These are phyloP conservation scores for Nyctibius bracteatus DNA, from an alignment of 2,113 vertebrate species.

Conservation along the genomic window DNA sequence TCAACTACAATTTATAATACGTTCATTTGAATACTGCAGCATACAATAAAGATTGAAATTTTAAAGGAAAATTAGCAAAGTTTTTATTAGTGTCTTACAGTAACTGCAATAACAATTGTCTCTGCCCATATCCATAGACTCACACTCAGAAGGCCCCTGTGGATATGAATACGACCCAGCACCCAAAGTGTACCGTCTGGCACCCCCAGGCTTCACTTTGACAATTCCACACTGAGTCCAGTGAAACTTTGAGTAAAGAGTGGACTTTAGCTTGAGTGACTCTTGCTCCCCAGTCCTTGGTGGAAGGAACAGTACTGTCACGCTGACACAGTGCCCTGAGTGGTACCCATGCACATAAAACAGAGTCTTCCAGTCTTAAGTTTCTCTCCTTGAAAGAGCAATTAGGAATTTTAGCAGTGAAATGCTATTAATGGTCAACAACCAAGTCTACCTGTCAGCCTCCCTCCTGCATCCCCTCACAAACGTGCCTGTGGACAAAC, in stretches of 20 bases:
- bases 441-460: neutral
- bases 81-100: neutral
- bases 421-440: neutral
- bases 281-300: neutral
- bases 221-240: neutral
- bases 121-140: neutral
- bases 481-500: accelerated
- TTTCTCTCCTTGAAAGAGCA: neutral
- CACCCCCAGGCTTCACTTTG: neutral
- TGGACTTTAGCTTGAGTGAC: neutral
- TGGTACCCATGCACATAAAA: accelerated
- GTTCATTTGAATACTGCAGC: neutral
- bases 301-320: accelerated
- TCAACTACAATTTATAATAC: conserved; percentile 31
- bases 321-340: neutral
- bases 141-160: neutral
- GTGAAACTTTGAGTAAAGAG: neutral
- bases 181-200: neutral
- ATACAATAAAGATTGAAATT: neutral
- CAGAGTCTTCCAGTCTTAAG: neutral
- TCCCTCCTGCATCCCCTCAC: neutral
- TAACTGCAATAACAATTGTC: neutral
- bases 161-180: neutral
- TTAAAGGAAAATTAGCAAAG: neutral
- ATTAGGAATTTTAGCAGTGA: neutral